A percentile compares a stretch with the other conserved stretches of the same genome.
Conservation (phyloP, 2,797 vertebrate species). For the Cynopterus sphinx region DNA sequence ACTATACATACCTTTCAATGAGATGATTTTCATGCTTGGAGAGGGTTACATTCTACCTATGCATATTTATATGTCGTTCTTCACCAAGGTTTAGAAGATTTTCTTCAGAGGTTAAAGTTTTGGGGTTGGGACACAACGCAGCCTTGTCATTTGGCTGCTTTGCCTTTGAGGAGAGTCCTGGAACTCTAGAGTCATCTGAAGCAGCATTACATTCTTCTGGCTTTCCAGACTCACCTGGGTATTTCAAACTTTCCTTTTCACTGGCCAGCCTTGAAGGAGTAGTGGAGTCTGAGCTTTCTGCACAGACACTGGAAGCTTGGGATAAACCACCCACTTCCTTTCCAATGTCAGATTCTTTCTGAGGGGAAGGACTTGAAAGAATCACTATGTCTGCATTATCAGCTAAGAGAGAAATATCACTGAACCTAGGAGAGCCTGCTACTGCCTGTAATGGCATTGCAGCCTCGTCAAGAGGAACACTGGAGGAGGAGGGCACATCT, state of each 20-base stretch:
- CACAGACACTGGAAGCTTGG: slow-evolving; percentile 82
- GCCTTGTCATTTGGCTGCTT: slow-evolving; percentile 75
- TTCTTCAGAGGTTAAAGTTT: slow-evolving; percentile 84
- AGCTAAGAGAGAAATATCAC: slow-evolving; percentile 72
- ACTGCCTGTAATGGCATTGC: background rate
- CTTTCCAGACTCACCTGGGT: slow-evolving; percentile 56
- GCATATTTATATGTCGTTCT: slow-evolving; percentile 87
- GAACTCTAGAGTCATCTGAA: slow-evolving; percentile 68
- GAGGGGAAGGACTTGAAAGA: slow-evolving; percentile 68
- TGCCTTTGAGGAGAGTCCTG: slow-evolving; percentile 66
- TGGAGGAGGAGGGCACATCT: slow-evolving; percentile 87
- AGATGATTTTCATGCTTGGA: slow-evolving; percentile 85
- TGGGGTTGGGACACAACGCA: slow-evolving; percentile 71
- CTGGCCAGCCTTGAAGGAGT: slow-evolving; percentile 54
- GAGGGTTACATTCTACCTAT: slow-evolving; percentile 87
- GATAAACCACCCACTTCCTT: slow-evolving; percentile 84
- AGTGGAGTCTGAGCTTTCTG: slow-evolving; percentile 80
- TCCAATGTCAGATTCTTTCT: slow-evolving; percentile 76
- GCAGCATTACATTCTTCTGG: slow-evolving; percentile 63
- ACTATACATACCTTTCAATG: slow-evolving; percentile 87
- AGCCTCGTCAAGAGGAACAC: slow-evolving; percentile 69
- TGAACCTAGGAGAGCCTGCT: slow-evolving; percentile 67
- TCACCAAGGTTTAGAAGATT: slow-evolving; percentile 82
- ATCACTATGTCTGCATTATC: slow-evolving; percentile 42
- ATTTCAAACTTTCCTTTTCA: slow-evolving; percentile 61